These are phyloP conservation scores for Eunapius fragilis DNA, from an alignment of 37 sponge, comb jelly and placozoan species.

Conservation along the genomic window DNA sequence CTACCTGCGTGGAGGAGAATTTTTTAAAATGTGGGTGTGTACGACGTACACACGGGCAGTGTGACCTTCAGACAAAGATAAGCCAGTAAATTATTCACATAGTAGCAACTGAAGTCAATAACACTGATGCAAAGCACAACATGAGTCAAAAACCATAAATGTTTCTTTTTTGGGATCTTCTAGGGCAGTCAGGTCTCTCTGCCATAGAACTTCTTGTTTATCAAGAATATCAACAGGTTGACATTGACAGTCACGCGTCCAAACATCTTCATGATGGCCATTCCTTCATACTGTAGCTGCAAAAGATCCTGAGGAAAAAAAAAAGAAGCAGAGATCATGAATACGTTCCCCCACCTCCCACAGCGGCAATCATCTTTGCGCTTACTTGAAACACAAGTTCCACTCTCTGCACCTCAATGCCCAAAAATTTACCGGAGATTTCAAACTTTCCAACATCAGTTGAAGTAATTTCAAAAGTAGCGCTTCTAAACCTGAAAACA, in stretches of 20 bases:
- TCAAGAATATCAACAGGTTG: conserved; percentile 92
- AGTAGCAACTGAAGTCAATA: not conserved
- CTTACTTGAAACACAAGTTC: conserved; percentile 94
- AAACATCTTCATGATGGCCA: conserved; percentile 97
- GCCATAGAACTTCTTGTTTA: conserved; percentile 99
- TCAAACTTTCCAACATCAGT: conserved; percentile 90
- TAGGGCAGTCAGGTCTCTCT: conserved; percentile 24
- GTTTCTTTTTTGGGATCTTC: not conserved
- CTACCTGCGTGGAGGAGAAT: no score
- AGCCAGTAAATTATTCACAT: not conserved
- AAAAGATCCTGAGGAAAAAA: conserved; percentile 87
- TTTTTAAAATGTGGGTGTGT: no score
- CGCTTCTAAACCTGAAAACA: conserved; percentile 82
- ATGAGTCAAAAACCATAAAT: conserved; percentile 8
- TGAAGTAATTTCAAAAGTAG: conserved; percentile 91
- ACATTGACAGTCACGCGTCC: conserved; percentile 93
- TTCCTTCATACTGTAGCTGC: conserved; percentile 96
- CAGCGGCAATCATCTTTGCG: not conserved
- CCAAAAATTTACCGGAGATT: conserved; percentile 91
- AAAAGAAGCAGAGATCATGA: not conserved
- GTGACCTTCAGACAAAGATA: no score
- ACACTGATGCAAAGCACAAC: not conserved
- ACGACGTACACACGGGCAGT: no score
- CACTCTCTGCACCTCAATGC: conserved; percentile 90
- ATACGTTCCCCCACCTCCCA: not conserved